phyloP scores from a whole-genome alignment of 1,140 invertebrate species.

The Pristionchus pacificus region DNA sequence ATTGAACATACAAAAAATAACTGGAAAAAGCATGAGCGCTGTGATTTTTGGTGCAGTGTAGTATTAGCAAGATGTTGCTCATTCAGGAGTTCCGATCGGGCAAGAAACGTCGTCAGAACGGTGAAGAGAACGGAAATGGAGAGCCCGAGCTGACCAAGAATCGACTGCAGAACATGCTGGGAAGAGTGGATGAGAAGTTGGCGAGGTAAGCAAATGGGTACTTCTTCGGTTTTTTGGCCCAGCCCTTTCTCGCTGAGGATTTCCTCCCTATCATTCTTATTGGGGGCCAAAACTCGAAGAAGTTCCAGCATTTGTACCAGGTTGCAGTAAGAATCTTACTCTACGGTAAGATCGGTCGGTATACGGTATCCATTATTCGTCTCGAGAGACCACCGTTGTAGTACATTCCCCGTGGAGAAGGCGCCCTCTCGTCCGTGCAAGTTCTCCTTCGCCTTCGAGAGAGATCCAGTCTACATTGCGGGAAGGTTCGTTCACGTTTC shows the following conservation, averaged over 20 bases:
- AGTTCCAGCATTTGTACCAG: no score
- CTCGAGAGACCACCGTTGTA: no score
- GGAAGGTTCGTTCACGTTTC: conserved; percentile 25
- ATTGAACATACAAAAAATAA: no score
- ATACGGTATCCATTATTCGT: no score
- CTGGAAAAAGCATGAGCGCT: no score
- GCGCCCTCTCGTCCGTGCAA: conserved; percentile 32
- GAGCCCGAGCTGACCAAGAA: conserved; percentile 14
- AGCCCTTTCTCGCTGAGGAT: no score
- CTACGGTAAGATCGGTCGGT: no score
- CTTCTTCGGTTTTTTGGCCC: no score
- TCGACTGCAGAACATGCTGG: conserved; percentile 24
- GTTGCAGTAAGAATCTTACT: no score
- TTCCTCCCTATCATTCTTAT: no score
- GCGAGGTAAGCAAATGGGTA: conserved; percentile 36
- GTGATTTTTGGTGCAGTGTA: conserved; percentile 32
- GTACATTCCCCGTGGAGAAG: conserved; percentile 29
- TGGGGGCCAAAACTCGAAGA: no score
- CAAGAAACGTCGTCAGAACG: conserved; percentile 4
- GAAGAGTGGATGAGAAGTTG: conserved; percentile 29
- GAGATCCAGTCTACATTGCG: conserved; percentile 47
- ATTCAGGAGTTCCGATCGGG: not conserved
- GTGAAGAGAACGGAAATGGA: not conserved
- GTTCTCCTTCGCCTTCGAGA: conserved; percentile 35
- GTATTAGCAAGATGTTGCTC: conserved; percentile 37